Conservation (phyloP, 2,888 invertebrate genomes). For the Cephus nigrinus region DNA sequence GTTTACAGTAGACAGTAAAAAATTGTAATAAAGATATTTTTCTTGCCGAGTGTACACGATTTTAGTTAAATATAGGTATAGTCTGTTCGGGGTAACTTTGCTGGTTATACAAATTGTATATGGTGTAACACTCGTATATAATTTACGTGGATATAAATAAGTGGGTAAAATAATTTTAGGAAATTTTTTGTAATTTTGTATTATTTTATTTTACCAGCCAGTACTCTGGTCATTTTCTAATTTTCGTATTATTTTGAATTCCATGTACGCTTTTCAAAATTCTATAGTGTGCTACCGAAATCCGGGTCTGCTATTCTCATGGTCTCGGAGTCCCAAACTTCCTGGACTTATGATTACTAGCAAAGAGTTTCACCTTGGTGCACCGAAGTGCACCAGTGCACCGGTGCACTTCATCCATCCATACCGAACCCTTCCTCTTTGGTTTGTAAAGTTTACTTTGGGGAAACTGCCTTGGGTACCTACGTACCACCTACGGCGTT, state of each 20-base stretch:
- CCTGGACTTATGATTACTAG: neutral
- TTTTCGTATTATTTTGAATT: neutral
- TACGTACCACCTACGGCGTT: neutral
- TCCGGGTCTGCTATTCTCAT: neutral
- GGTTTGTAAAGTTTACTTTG: neutral
- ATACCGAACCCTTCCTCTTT: neutral
- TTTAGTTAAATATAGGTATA: neutral
- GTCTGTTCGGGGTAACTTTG: neutral
- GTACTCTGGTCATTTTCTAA: neutral
- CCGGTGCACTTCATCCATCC: neutral
- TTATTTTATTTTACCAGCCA: neutral
- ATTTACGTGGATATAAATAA: no score
- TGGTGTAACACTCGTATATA: no score
- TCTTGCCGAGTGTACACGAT: neutral
- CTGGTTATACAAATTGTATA: neutral
- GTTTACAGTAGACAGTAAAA: neutral
- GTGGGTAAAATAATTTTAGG: no score
- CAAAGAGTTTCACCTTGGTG: neutral
- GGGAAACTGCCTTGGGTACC: neutral
- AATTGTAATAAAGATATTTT: neutral
- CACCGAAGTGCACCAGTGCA: neutral
- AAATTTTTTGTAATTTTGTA: no score
- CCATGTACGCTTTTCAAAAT: neutral
- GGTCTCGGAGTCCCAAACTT: neutral
- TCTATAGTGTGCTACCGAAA: neutral